Conservation (phyloP, 2,888 invertebrate genomes). For the Drosophila nr. perissopoda region DNA sequence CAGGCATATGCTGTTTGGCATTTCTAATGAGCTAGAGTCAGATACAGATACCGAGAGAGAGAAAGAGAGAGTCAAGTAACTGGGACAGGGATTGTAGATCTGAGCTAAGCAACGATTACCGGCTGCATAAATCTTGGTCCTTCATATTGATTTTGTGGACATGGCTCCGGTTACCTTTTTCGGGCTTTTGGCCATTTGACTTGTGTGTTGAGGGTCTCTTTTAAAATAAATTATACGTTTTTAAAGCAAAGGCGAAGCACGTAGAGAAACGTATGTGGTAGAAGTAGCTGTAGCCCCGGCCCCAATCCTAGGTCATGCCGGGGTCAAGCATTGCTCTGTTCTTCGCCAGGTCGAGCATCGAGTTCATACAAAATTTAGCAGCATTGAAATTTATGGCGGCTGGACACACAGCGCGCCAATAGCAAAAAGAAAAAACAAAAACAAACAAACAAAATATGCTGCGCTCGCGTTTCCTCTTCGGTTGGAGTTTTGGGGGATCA, state of each 20-base stretch:
- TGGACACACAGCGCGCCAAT: slow-evolving; percentile 69
- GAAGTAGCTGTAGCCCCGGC: background rate
- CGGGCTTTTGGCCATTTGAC: slow-evolving; percentile 35
- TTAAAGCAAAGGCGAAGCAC: slow-evolving; percentile 72
- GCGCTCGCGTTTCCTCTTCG: slow-evolving; percentile 48
- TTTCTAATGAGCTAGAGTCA: slow-evolving; percentile 71
- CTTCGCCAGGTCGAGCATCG: slow-evolving; percentile 18
- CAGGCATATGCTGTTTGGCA: slow-evolving; percentile 77
- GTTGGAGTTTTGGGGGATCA: slow-evolving; percentile 5
- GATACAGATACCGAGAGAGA: slow-evolving; percentile 19
- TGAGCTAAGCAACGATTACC: slow-evolving; percentile 74
- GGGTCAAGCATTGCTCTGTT: slow-evolving; percentile 33
- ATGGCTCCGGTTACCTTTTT: slow-evolving; percentile 21
- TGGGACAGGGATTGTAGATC: slow-evolving; percentile 29
- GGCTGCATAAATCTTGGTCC: slow-evolving; percentile 71
- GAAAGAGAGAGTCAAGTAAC: background rate
- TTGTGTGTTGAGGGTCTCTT: slow-evolving; percentile 65
- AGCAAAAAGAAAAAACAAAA: slow-evolving; percentile 34
- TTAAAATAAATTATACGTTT: slow-evolving; percentile 80
- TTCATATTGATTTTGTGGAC: slow-evolving; percentile 69
- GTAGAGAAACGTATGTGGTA: slow-evolving; percentile 29
- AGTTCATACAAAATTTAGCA: slow-evolving; percentile 75
- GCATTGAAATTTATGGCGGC: slow-evolving; percentile 81
- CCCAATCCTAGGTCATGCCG: slow-evolving; percentile 20
- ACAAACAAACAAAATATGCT: slow-evolving; percentile 47